Percentiles rank a stretch among this genome's conserved stretches.
Evolutionary conservation across 2,797 vertebrate species (phyloP).

Genomic region (Leucoraja ocellata): DNA sequence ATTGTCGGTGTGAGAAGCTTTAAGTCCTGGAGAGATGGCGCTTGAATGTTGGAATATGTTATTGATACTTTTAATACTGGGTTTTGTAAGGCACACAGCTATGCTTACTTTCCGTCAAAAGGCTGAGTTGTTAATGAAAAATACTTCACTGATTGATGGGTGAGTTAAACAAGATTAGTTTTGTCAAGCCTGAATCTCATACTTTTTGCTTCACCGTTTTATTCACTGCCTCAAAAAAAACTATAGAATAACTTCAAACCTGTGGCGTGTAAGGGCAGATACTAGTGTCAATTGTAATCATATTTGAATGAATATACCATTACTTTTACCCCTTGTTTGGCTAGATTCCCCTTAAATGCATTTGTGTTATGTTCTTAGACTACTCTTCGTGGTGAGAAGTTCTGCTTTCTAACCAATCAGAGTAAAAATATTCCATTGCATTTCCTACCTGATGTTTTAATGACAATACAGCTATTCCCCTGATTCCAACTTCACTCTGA

Average conservation of each 20-base stretch:
- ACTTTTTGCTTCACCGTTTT: background rate
- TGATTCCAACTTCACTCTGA: background rate
- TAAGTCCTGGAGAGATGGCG: background rate
- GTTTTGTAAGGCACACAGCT: background rate
- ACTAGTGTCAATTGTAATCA: background rate
- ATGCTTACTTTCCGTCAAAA: background rate
- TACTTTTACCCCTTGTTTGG: background rate
- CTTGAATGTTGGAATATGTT: background rate
- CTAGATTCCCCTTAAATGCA: background rate
- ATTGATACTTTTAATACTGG: background rate
- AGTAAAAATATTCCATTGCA: background rate
- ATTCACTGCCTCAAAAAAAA: conserved; percentile 3
- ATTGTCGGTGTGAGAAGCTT: background rate
- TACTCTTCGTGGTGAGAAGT: background rate
- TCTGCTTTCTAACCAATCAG: background rate
- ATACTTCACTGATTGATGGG: conserved; percentile 35
- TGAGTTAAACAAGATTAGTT: conserved; percentile 12
- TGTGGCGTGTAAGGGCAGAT: background rate
- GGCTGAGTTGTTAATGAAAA: conserved; percentile 22
- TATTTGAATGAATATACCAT: background rate
- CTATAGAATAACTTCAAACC: background rate
- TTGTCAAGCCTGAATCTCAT: background rate
- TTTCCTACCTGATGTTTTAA: background rate
- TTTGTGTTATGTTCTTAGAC: background rate
- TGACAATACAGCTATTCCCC: background rate